These are phyloP conservation scores for Haliaeetus leucogaster DNA, from an alignment of 2,113 vertebrate genomes.

Conservation along the genomic window DNA sequence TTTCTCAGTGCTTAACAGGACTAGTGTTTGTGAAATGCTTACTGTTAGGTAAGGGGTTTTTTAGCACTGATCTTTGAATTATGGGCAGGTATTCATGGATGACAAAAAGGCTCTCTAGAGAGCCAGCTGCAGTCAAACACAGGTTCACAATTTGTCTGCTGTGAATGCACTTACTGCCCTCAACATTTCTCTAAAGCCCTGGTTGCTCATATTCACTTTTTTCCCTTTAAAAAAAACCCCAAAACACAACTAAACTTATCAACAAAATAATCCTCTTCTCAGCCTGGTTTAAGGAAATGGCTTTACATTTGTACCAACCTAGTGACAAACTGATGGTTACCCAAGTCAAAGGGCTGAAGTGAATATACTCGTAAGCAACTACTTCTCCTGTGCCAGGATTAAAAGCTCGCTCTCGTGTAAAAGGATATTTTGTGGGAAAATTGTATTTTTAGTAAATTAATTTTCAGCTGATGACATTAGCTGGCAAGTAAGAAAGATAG, in stretches of 20 bases:
- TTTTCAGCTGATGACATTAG: neutral
- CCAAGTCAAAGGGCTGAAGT: neutral
- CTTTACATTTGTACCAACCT: neutral
- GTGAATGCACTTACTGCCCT: neutral
- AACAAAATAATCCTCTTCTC: neutral
- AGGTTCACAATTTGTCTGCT: fast-evolving
- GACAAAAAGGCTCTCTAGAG: neutral
- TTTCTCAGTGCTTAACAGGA: neutral
- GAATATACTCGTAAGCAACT: neutral
- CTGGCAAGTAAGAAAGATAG: neutral
- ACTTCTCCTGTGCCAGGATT: neutral
- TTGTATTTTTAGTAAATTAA: neutral
- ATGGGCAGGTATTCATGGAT: no score
- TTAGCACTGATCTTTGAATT: neutral
- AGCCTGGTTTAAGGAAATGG: neutral
- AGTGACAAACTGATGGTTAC: neutral
- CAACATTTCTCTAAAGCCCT: neutral
- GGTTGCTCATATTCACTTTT: neutral
- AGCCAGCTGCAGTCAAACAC: neutral
- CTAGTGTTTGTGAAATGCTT: neutral
- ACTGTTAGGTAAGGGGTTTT: neutral
- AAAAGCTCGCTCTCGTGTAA: neutral
- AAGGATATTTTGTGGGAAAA: neutral
- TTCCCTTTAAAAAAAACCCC: neutral
- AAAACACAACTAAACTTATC: neutral